A percentile compares a stretch with the other conserved stretches of the same genome.
Conservation (phyloP, 2,888 invertebrate species). For the Euplexia lucipara region DNA sequence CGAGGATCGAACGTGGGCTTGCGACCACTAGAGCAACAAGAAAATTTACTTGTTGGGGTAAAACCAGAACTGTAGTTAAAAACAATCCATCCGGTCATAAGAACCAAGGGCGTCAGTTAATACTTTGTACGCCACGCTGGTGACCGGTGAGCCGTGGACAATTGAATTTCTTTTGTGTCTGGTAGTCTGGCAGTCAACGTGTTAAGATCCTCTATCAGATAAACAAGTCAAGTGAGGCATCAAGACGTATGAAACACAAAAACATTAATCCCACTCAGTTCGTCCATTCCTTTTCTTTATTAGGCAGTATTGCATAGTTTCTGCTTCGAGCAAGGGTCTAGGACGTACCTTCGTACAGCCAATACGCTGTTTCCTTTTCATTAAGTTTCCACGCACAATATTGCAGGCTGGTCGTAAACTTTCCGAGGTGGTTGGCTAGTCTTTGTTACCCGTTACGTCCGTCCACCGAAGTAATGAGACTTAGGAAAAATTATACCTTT, state of each 20-base stretch:
- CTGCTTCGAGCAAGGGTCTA: constrained; percentile 59
- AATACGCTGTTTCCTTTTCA: constrained; percentile 85
- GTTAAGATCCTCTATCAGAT: constrained; percentile 10
- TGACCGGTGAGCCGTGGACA: too few species aligned
- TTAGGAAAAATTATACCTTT: constrained; percentile 83
- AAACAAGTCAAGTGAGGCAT: constrained; percentile 18
- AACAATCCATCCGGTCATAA: constrained; percentile 16
- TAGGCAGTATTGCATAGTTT: constrained; percentile 55
- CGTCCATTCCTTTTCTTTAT: constrained; percentile 52
- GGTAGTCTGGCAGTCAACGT: too few species aligned
- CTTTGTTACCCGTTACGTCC: constrained; percentile 71
- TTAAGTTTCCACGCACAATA: constrained; percentile 88
- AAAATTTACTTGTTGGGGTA: not conserved
- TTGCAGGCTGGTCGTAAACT: constrained; percentile 85
- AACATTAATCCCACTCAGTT: constrained; percentile 59
- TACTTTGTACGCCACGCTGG: too few species aligned
- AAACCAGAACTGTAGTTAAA: constrained; percentile 8
- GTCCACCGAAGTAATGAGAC: constrained; percentile 80
- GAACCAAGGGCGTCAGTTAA: constrained; percentile 17
- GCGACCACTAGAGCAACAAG: too few species aligned
- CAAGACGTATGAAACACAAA: constrained; percentile 38
- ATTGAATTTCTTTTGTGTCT: too few species aligned
- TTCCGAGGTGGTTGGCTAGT: constrained; percentile 76
- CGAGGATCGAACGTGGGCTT: too few species aligned
- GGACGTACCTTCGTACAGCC: constrained; percentile 70